Percentiles rank a stretch among this genome's conserved stretches.
Conservation (phyloP, 2,888 invertebrate species). For the Nomada fabriciana region DNA sequence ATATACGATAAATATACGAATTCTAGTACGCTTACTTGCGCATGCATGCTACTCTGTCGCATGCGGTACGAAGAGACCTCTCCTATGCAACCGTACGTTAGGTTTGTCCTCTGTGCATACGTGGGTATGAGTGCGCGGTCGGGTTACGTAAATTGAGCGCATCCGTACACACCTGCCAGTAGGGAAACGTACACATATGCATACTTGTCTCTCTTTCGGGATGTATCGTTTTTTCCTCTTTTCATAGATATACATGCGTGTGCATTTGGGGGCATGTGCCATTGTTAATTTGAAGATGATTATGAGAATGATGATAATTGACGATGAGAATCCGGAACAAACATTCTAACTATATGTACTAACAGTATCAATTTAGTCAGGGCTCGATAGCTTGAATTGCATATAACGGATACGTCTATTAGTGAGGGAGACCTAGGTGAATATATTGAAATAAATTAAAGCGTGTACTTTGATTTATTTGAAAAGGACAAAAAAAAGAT, state of each 20-base stretch:
- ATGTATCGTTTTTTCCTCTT: conserved; percentile 22
- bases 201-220: conserved; percentile 43
- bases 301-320: too few relatives aligned
- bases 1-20: conserved; percentile 3
- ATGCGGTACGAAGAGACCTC: too few relatives aligned
- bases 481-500: not conserved
- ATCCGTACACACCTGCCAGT: conserved; percentile 38
- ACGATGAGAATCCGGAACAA: not conserved
- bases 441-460: not conserved
- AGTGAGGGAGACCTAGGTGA: not conserved
- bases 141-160: conserved; percentile 21
- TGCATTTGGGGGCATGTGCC: conserved; percentile 58
- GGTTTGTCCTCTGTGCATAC: not conserved
- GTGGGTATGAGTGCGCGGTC: conserved; percentile 4
- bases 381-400: conserved; percentile 18
- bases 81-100: not conserved
- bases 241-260: conserved; percentile 29
- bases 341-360: conserved; percentile 16
- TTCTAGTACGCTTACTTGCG: conserved; percentile 10
- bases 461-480: conserved; percentile 35
- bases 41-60: not conserved
- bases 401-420: conserved; percentile 6
- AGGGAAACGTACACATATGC: conserved; percentile 31
- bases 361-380: conserved; percentile 22
- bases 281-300: conserved; percentile 40